These are phyloP conservation scores for Polypterus senegalus DNA, from an alignment of 2,113 vertebrate species.

Conservation along the genomic window DNA sequence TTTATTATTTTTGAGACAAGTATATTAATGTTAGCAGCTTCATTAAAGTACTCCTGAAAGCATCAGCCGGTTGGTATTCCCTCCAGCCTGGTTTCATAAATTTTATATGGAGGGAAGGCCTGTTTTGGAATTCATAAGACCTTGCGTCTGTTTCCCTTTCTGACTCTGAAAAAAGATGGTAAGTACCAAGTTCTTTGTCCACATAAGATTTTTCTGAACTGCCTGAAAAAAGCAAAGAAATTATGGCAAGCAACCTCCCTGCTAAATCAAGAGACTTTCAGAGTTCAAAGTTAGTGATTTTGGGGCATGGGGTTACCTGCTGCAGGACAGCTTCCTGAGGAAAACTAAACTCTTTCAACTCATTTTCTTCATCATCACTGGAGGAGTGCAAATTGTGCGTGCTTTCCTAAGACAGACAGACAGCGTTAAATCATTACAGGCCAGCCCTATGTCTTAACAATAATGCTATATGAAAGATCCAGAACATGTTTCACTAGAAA, in stretches of 20 bases:
- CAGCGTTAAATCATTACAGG: not conserved
- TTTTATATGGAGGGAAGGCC: too few relatives aligned
- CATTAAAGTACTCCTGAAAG: too few relatives aligned
- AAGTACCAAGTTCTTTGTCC: not conserved
- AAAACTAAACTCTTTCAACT: slow-evolving; percentile 48
- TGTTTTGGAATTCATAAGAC: too few relatives aligned
- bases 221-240: not conserved
- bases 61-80: too few relatives aligned
- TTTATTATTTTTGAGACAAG: not conserved
- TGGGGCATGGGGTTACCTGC: slow-evolving; percentile 30
- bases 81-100: too few relatives aligned
- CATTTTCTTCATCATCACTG: slow-evolving; percentile 39
- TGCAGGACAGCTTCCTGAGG: slow-evolving; percentile 47
- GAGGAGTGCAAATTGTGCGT: slow-evolving; percentile 43
- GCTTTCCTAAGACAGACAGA: slow-evolving; percentile 31
- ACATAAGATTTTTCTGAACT: not conserved
- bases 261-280: not conserved
- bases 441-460: not conserved
- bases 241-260: not conserved
- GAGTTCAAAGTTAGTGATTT: too few relatives aligned
- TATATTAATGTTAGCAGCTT: too few relatives aligned
- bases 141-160: too few relatives aligned
- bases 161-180: not conserved
- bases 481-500: too few relatives aligned
- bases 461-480: not conserved